Percentiles rank a stretch among this genome's conserved stretches.
These are phyloP conservation scores for Diadophis punctatus DNA, from an alignment of 2,113 vertebrate species.

Conservation along the genomic window DNA sequence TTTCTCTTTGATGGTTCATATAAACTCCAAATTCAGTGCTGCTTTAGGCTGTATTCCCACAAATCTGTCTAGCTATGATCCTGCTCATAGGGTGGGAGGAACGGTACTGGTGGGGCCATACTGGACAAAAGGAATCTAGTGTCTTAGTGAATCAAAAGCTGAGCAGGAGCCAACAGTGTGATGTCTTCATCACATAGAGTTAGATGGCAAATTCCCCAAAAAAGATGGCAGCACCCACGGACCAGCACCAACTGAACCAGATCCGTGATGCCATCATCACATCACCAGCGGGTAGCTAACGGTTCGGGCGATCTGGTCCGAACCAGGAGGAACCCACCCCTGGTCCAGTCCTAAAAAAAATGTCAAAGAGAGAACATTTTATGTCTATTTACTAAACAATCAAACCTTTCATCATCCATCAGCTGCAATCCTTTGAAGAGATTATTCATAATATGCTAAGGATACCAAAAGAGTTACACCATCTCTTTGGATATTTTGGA, in stretches of 20 bases:
- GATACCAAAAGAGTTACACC: neutral
- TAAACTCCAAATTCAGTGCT: neutral
- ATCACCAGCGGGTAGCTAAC: too few species aligned
- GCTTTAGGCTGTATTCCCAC: neutral
- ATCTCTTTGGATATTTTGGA: neutral
- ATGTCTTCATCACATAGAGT: neutral
- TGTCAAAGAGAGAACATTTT: neutral
- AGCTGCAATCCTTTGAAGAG: neutral
- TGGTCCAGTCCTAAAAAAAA: neutral
- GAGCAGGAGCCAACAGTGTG: neutral
- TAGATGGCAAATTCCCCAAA: too few species aligned
- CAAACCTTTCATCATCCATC: neutral
- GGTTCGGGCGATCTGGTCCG: too few species aligned
- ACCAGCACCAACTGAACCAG: too few species aligned
- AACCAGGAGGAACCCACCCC: too few species aligned
- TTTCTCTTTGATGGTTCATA: neutral
- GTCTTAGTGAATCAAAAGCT: neutral
- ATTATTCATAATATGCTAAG: neutral
- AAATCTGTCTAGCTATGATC: neutral
- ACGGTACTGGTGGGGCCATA: neutral
- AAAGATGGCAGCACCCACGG: too few species aligned
- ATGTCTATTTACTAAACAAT: neutral
- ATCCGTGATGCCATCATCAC: too few species aligned
- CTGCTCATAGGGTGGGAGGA: neutral
- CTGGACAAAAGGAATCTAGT: neutral